Percentiles rank a stretch among this genome's conserved stretches.
These are phyloP conservation scores for Blomia tropicalis DNA, from an alignment of 2,888 invertebrate species.

Conservation along the genomic window DNA sequence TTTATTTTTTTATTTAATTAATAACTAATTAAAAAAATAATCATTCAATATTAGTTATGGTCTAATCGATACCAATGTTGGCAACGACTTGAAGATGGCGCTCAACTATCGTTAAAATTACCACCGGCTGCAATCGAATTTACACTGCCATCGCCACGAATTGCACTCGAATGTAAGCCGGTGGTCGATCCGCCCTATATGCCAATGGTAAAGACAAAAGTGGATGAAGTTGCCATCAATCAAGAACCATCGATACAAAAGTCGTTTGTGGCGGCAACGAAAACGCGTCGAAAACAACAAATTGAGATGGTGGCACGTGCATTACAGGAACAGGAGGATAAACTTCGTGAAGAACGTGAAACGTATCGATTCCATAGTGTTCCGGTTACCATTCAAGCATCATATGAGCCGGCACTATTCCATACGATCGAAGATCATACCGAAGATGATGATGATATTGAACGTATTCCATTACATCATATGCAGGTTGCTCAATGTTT, in stretches of 20 bases:
- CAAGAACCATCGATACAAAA: conserved; percentile 79
- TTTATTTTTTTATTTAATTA: conserved; percentile 44
- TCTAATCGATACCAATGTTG: conserved; percentile 92
- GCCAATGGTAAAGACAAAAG: conserved; percentile 91
- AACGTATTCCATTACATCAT: conserved; percentile 27
- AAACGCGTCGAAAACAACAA: conserved; percentile 95
- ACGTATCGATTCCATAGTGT: conserved; percentile 89
- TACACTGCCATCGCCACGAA: conserved; percentile 93
- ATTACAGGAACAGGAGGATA: conserved; percentile 84
- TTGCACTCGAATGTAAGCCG: conserved; percentile 81
- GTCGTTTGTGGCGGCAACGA: conserved; percentile 90
- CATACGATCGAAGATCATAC: conserved; percentile 68
- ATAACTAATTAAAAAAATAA: conserved; percentile 41
- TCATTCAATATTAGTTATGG: conserved; percentile 55
- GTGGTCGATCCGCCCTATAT: conserved; percentile 99
- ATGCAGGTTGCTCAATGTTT: conserved; percentile 60
- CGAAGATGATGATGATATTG: conserved; percentile 46
- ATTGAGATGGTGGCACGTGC: conserved; percentile 92
- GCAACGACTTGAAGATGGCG: conserved; percentile 97
- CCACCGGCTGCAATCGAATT: conserved; percentile 98
- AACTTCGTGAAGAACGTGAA: conserved; percentile 80
- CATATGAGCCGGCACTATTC: conserved; percentile 80
- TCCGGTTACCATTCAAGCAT: conserved; percentile 83
- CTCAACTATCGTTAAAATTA: conserved; percentile 86
- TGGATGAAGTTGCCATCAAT: conserved; percentile 94